Evolutionary conservation across 92 coral and sea anemone species (phyloP), one percentile per base, ranked within the genome.

Genomic region (Paramuricea clavata): DNA sequence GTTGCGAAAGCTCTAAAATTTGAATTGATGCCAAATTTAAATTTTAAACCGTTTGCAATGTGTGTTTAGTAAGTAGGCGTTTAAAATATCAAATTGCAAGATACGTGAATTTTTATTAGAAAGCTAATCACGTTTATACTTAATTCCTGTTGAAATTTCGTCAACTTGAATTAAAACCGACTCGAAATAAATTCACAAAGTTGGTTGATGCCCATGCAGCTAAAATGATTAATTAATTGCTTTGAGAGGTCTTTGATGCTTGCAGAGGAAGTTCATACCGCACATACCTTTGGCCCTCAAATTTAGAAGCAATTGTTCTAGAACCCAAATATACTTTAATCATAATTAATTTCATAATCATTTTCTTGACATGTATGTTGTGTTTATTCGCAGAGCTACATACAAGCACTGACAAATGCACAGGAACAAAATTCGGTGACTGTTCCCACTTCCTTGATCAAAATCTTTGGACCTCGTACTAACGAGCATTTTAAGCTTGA

Each of bases 241-340:
- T 21, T 52, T 76, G 82, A 76, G 32, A 13, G 10, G 22, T 54
- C 62, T 54, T 54, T 54, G 25, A 54, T 44, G 12, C 34, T 12
- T 11, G 17, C 19, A 28, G n/a, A 79, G 84, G 84, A 79, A 79
- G 84, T 79, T 79, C 84, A 79, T 79, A 79, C 84, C 73, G n/a
- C 8, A 25, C 27, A 79, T 79, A 32, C 28, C 19, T 79, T n/a
- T 35, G 1, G 28, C 25, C 72, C 84, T 6, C 84, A 39, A 27
- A 28, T 1, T 30, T 49, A 50, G 2, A 54, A 54, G 62, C 62
- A 21, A 21, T 54, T 54, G 27, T 54, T 54, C 27, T 54, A 5
- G 62, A 54, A 54, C 26, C 13, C 1, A 17, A 10, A 1, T 47
- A 47, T 6, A 47, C 54, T 36, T 36, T 36, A 47, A 10, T 47